Conservation (phyloP, 2,888 invertebrate genomes). For the Spisula subtruncata region DNA sequence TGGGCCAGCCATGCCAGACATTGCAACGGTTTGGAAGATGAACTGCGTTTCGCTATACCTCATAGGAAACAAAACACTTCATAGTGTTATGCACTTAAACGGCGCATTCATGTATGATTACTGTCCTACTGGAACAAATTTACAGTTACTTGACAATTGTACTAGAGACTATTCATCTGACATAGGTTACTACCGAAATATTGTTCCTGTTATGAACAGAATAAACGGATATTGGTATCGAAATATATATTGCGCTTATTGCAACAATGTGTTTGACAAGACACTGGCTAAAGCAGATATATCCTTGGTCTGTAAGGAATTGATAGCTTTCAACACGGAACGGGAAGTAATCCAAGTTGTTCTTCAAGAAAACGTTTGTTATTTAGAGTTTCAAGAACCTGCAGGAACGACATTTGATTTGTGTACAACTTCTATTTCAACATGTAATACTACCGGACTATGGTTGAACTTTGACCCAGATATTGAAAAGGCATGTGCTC, state of each 20-base stretch:
- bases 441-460: conserved; percentile 28
- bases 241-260: conserved; percentile 32
- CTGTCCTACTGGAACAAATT: not conserved
- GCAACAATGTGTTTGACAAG: not conserved
- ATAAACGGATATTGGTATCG: not conserved
- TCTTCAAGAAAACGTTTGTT: conserved; percentile 11
- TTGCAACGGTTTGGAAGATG: not conserved
- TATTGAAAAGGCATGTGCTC: conserved; percentile 2
- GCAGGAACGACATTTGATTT: not conserved
- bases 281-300: not conserved
- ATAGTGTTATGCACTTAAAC: not conserved
- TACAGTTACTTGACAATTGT: not conserved
- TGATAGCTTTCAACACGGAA: not conserved
- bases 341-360: not conserved
- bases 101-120: not conserved
- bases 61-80: not conserved
- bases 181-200: not conserved
- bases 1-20: not conserved
- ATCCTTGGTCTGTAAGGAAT: not conserved
- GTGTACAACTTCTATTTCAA: conserved; percentile 19
- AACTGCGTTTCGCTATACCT: not conserved
- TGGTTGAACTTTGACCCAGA: conserved; percentile 18
- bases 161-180: conserved; percentile 19
- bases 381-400: not conserved
- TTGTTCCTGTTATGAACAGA: conserved; percentile 6